Percentiles rank a stretch among this genome's conserved stretches.
Evolutionary conservation across 1,140 invertebrate species (phyloP).

Genomic region (Euura lappo): DNA sequence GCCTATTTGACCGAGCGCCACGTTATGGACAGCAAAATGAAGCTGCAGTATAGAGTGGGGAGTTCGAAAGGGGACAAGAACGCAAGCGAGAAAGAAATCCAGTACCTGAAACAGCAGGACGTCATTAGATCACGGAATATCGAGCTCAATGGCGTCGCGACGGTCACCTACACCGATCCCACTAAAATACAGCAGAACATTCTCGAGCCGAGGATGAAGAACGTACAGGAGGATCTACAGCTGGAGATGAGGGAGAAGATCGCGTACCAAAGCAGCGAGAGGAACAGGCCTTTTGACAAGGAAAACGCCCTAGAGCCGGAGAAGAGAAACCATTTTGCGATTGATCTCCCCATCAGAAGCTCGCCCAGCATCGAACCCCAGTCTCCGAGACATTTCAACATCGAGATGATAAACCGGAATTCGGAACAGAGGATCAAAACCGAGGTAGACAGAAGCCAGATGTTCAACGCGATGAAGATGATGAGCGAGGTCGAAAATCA

Average conservation of each 20-base stretch:
- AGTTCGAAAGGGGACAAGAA: constrained; percentile 38
- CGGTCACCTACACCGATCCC: constrained; percentile 46
- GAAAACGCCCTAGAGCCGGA: constrained; percentile 16
- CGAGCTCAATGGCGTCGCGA: constrained; percentile 32
- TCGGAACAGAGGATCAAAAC: constrained; percentile 20
- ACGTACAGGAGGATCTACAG: constrained; percentile 31
- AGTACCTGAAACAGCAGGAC: constrained; percentile 37
- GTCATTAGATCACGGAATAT: constrained; percentile 25
- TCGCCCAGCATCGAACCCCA: constrained; percentile 22
- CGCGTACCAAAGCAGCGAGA: constrained; percentile 34
- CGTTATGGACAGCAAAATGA: constrained; percentile 76
- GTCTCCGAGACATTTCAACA: constrained; percentile 32
- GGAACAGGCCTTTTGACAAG: constrained; percentile 33
- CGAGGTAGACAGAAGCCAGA: constrained; percentile 33
- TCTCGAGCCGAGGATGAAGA: constrained; percentile 35
- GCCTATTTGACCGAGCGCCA: constrained; percentile 79
- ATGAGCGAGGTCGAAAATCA: constrained; percentile 33
- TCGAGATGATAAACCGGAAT: constrained; percentile 26
- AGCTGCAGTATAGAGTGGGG: constrained; percentile 62
- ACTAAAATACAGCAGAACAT: constrained; percentile 38
- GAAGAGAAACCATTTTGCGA: constrained; percentile 27
- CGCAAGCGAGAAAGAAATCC: constrained; percentile 43
- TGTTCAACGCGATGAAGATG: constrained; percentile 36
- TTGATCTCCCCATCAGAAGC: constrained; percentile 21
- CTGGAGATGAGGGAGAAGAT: constrained; percentile 36